Percentiles rank a stretch among this genome's conserved stretches.
These are phyloP conservation scores for Formica selysi DNA, from an alignment of 1,140 invertebrate species.

Conservation along the genomic window DNA sequence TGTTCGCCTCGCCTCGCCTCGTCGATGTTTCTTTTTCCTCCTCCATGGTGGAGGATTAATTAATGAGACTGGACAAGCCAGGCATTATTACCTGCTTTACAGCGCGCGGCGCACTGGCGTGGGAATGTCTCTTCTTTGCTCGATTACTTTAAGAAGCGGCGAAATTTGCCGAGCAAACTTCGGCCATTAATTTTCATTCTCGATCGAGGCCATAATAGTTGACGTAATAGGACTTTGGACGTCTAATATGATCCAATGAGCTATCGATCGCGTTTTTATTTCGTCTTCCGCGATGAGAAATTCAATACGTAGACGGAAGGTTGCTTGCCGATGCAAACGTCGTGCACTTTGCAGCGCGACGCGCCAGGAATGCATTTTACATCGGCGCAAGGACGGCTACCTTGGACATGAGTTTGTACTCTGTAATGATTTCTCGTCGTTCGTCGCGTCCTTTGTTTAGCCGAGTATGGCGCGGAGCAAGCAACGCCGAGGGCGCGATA, in stretches of 20 bases:
- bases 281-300: background rate
- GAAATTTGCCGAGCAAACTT: slow-evolving; percentile 45
- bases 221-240: background rate
- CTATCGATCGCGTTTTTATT: slow-evolving; percentile 24
- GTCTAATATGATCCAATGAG: slow-evolving; percentile 26
- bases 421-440: slow-evolving; percentile 54
- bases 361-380: slow-evolving; percentile 26
- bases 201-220: background rate
- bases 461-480: background rate
- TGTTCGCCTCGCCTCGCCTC: slow-evolving; percentile 13
- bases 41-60: slow-evolving; percentile 72
- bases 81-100: slow-evolving; percentile 73
- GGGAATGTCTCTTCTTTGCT: slow-evolving; percentile 69
- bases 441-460: slow-evolving; percentile 57
- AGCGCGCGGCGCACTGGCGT: slow-evolving; percentile 69
- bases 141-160: slow-evolving; percentile 60
- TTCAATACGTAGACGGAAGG: background rate
- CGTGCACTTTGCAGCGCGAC: background rate
- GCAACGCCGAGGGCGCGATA: slow-evolving; percentile 66
- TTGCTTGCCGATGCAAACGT: background rate
- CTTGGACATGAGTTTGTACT: slow-evolving; percentile 40
- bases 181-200: slow-evolving; percentile 53
- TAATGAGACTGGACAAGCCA: slow-evolving; percentile 74
- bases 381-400: background rate
- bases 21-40: slow-evolving; percentile 53